Percentiles rank a stretch among this genome's conserved stretches.
Evolutionary conservation across 2,797 vertebrate genomes (phyloP).

Genomic region (Notolepis coatsorum): DNA sequence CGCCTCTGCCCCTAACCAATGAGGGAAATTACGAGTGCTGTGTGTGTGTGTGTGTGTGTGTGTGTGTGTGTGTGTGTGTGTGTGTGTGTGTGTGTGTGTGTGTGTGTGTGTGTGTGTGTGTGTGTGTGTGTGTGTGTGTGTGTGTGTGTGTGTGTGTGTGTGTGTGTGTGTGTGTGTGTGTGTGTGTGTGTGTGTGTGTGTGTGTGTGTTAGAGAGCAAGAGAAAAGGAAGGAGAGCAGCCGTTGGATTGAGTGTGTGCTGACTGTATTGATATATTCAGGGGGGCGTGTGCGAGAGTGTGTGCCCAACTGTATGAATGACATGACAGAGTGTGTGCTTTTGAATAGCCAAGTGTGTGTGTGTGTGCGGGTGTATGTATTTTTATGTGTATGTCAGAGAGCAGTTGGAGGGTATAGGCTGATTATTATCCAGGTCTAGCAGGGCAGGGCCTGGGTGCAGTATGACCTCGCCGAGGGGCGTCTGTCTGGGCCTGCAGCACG

Average conservation of each 20-base stretch:
- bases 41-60: neutral
- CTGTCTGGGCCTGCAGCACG: conserved; percentile 78
- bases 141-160: conserved; percentile 13
- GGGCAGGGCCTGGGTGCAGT: conserved; percentile 55
- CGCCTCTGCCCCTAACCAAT: conserved; percentile 50
- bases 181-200: conserved; percentile 11
- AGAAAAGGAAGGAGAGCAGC: conserved; percentile 22
- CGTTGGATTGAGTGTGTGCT: conserved; percentile 31
- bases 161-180: conserved; percentile 21
- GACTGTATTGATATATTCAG: conserved; percentile 51
- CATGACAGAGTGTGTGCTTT: conserved; percentile 11
- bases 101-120: neutral
- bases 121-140: neutral
- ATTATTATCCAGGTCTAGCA: conserved; percentile 62
- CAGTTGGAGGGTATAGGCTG: conserved; percentile 44
- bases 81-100: neutral
- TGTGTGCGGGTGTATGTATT: conserved; percentile 21
- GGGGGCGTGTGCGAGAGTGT: conserved; percentile 41
- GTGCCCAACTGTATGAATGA: neutral
- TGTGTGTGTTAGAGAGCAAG: conserved; percentile 10
- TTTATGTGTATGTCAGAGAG: conserved; percentile 27
- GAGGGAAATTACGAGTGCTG: conserved; percentile 31
- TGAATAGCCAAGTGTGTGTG: conserved; percentile 2
- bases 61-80: neutral
- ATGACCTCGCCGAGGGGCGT: conserved; percentile 71